Base-by-base conservation (phyloP, 1,140 invertebrate genomes). In the Cydia fagiglandana region DNA sequence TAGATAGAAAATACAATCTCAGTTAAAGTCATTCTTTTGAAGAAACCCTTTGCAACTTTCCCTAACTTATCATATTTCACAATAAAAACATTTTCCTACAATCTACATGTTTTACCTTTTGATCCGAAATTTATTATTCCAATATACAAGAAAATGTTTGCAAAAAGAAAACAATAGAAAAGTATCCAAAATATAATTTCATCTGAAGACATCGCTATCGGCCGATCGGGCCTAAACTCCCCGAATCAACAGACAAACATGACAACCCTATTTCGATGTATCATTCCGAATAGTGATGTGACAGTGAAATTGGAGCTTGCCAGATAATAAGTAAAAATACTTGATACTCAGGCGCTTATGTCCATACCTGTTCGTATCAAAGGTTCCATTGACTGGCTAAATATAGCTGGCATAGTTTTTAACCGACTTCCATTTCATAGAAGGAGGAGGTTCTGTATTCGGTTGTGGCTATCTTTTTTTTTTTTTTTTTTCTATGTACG, bases 251-350 rank as follows among this genome's bases (percentile, higher is more conserved):
- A 70, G 66, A 45, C 17, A 45, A 70, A 70, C 66, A 70, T 70
- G 66, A 70, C 66, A 70, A 70, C 66, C 66, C 66, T 70, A 70
- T 70, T 68, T 45, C 66, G 66, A 70, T 70, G 66, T 70, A 70
- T 70, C 66, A 70, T 70, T 70, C 66, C 13, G 5, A 17, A 70
- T 70, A 70, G 17, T 70, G 66, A 41, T 38, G 66, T 15, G 34
- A 20, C 24, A 34, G n/a, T n/a, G 1, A 47, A 47, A 61, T 17
- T 2, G 56, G 9, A 2, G 56, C 4, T 4, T 24, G 9, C 1
- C 24, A 7, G 2, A 70, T 66, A 66, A 30, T 66, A 66, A n/a
- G 64, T 66, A 38, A 61, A 47, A 61, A 61, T 61, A 61, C 56
- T 61, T 24, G 56, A 17, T 20, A 56, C 3, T 17, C 15, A 5